Conservation (phyloP, 1,140 invertebrate genomes). For the Danaus melanippus region DNA sequence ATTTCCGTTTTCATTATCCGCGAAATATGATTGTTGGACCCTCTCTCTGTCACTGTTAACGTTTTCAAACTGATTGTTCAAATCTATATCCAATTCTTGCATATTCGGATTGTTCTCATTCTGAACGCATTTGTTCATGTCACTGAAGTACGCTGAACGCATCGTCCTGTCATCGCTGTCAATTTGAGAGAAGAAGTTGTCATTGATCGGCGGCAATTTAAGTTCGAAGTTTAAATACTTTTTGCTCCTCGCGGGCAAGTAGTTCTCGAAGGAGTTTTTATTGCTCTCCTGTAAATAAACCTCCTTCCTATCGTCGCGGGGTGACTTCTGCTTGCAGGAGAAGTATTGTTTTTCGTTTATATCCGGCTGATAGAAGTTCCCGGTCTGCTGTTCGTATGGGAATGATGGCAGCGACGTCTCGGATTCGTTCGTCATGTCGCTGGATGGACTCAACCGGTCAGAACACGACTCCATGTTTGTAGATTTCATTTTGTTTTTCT, state of each 20-base stretch:
- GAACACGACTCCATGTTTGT: constrained; percentile 59
- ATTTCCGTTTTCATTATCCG: constrained; percentile 48
- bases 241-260: constrained; percentile 48
- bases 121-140: constrained; percentile 43
- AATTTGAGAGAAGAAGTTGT: constrained; percentile 52
- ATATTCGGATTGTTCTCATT: constrained; percentile 50
- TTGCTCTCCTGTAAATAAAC: constrained; percentile 50
- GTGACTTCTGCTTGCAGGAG: constrained; percentile 53
- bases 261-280: constrained; percentile 52
- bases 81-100: constrained; percentile 48
- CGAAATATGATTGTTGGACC: constrained; percentile 42
- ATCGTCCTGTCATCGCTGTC: constrained; percentile 44
- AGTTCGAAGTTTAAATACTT: constrained; percentile 64
- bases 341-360: constrained; percentile 51
- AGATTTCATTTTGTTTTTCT: constrained; percentile 50
- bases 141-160: constrained; percentile 42
- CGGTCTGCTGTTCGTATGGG: constrained; percentile 50
- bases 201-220: constrained; percentile 50
- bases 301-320: constrained; percentile 43
- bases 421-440: constrained; percentile 56
- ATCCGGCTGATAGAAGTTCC: constrained; percentile 45
- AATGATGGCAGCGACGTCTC: constrained; percentile 59
- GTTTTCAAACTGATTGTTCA: constrained; percentile 50
- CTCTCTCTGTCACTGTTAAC: constrained; percentile 39
- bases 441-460: constrained; percentile 56